Percentiles rank a stretch among this genome's conserved stretches.
Evolutionary conservation across 2,797 vertebrate species (phyloP).

Genomic region (Anolis apletophallus): DNA sequence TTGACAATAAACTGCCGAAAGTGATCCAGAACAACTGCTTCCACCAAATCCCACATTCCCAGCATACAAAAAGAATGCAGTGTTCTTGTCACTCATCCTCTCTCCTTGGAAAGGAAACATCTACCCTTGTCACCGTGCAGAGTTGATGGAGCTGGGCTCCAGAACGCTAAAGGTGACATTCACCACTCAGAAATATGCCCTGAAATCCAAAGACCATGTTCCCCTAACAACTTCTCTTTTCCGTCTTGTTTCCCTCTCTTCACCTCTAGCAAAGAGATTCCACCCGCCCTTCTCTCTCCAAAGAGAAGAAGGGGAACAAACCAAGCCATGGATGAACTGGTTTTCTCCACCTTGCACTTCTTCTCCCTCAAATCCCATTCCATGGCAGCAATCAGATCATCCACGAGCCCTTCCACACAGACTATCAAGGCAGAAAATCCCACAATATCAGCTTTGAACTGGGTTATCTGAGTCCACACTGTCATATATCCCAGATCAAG

Average conservation of each 20-base stretch:
- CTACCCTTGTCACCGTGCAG: background rate
- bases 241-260: background rate
- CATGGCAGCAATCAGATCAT: background rate
- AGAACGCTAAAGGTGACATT: background rate
- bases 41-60: background rate
- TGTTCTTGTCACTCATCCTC: background rate
- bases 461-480: no score
- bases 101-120: background rate
- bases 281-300: no score
- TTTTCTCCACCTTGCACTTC: background rate
- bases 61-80: background rate
- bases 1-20: no score
- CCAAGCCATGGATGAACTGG: background rate
- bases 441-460: no score
- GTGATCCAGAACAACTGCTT: background rate
- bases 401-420: no score
- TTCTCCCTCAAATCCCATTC: background rate
- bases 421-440: no score
- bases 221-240: background rate
- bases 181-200: background rate
- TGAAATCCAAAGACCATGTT: background rate
- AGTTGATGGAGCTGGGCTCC: background rate
- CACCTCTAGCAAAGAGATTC: background rate
- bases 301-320: background rate
- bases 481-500: no score